Evolutionary conservation across 2,888 invertebrate genomes (phyloP).

Genomic region (Aspidiotus rigidus): DNA sequence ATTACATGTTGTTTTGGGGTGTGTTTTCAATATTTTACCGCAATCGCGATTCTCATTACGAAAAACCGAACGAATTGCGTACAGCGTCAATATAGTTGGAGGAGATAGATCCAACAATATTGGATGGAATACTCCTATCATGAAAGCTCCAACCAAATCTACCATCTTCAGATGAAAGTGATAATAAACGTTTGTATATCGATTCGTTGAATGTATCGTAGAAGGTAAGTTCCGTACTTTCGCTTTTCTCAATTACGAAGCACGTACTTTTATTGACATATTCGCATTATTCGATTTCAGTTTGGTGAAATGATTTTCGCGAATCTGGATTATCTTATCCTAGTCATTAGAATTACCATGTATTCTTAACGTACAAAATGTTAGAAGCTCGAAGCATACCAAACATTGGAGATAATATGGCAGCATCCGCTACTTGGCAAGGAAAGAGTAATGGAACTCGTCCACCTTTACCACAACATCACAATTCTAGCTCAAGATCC

Average conservation of each 20-base stretch:
- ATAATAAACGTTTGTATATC: too few species aligned
- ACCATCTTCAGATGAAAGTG: too few species aligned
- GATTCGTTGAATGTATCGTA: too few species aligned
- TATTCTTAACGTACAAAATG: slow-evolving; percentile 35
- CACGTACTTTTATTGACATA: not conserved
- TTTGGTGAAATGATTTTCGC: not conserved
- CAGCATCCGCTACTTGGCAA: slow-evolving; percentile 40
- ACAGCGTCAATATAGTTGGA: too few species aligned
- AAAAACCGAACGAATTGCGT: too few species aligned
- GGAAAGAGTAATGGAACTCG: slow-evolving; percentile 39
- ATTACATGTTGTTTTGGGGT: too few species aligned
- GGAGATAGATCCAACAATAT: too few species aligned
- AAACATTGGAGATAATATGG: slow-evolving; percentile 34
- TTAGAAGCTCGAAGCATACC: slow-evolving; percentile 40
- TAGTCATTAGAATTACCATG: slow-evolving; percentile 26
- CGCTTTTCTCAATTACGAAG: not conserved
- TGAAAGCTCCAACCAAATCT: too few species aligned
- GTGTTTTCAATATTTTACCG: too few species aligned
- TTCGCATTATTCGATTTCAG: not conserved
- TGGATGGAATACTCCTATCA: too few species aligned
- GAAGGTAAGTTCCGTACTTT: too few species aligned
- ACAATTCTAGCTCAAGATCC: slow-evolving; percentile 42
- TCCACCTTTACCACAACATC: slow-evolving; percentile 41
- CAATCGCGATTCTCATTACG: too few species aligned
- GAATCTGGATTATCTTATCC: slow-evolving; percentile 7